Conservation (phyloP, 2,888 invertebrate genomes). For the Anarsia innoxiella region DNA sequence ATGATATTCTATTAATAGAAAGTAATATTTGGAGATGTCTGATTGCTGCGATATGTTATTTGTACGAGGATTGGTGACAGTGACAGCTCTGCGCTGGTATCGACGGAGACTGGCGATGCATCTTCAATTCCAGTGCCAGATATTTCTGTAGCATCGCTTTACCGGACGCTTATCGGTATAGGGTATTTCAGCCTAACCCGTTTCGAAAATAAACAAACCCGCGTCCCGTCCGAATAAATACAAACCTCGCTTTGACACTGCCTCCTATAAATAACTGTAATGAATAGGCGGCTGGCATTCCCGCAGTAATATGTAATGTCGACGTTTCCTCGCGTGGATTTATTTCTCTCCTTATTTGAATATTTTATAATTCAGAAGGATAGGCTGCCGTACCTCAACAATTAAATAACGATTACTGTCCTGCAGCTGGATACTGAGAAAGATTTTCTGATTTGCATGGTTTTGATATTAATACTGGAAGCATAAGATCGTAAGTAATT, state of each 20-base stretch:
- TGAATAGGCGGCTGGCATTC: slow-evolving; percentile 66
- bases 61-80: slow-evolving; percentile 9
- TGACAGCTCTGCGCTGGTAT: slow-evolving; percentile 36
- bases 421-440: slow-evolving; percentile 12
- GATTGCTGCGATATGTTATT: slow-evolving; percentile 24
- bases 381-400: slow-evolving; percentile 35
- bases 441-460: slow-evolving; percentile 17
- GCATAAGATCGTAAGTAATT: no score
- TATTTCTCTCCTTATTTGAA: slow-evolving; percentile 64
- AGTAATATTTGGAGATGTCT: slow-evolving; percentile 52
- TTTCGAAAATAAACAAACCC: slow-evolving; percentile 69
- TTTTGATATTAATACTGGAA: no score
- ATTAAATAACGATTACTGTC: slow-evolving; percentile 28
- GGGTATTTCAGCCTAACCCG: slow-evolving; percentile 60
- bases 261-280: slow-evolving; percentile 71
- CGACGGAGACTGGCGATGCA: slow-evolving; percentile 45
- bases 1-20: slow-evolving; percentile 56
- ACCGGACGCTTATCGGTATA: slow-evolving; percentile 60
- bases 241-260: slow-evolving; percentile 65
- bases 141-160: slow-evolving; percentile 45
- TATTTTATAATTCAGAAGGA: slow-evolving; percentile 61
- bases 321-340: slow-evolving; percentile 61
- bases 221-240: slow-evolving; percentile 63
- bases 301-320: slow-evolving; percentile 65
- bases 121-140: slow-evolving; percentile 40